phyloP scores from a whole-genome alignment of 2,797 vertebrate genomes.

The Sebastes matsubarae region DNA sequence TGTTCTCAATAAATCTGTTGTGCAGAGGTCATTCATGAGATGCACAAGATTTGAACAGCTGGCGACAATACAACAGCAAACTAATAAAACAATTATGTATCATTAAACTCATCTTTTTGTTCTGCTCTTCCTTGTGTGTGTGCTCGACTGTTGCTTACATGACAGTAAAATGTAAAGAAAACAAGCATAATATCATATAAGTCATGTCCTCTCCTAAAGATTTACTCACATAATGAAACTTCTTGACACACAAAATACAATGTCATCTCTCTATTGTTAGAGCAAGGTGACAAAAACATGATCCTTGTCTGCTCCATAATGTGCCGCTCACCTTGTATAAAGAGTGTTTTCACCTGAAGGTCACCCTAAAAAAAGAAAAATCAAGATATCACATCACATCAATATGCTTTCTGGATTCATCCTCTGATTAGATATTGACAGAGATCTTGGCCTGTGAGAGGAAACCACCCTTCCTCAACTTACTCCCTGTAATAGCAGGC shows the following conservation, averaged over 20 bases:
- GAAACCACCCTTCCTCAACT: neutral
- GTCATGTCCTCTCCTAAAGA: neutral
- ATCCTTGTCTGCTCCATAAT: neutral
- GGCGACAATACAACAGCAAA: conserved; percentile 9
- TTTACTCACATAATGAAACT: neutral
- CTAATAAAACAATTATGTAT: neutral
- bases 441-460: neutral
- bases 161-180: neutral
- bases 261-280: neutral
- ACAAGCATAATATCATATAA: neutral
- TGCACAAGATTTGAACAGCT: conserved; percentile 8
- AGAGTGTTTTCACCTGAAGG: conserved; percentile 14
- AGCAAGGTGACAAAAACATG: conserved; percentile 1
- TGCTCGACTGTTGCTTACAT: neutral
- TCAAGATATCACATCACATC: neutral
- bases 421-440: neutral
- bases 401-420: neutral
- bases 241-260: neutral
- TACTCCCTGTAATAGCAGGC: neutral
- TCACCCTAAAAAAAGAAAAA: conserved; percentile 12
- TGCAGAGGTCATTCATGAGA: conserved; percentile 57
- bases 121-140: neutral
- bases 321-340: neutral
- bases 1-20: conserved; percentile 60
- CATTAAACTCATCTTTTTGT: neutral